Base-by-base conservation (phyloP, 2,113 vertebrate species). In the Seriola rivoliana region DNA sequence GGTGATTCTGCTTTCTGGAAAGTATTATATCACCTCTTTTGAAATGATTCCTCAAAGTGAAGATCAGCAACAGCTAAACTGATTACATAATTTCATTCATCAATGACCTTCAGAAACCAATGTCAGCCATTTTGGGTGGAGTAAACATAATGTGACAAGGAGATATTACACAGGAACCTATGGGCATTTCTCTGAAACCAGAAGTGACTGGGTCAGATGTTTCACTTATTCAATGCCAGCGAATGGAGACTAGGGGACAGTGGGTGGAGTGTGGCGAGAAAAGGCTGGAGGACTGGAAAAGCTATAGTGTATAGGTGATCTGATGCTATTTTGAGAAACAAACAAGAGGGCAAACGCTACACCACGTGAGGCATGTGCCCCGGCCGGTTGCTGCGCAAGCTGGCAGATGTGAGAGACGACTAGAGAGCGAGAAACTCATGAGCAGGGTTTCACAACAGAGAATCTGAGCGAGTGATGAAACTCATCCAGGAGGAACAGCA, bases 311-410 rank as follows among this genome's bases (percentile, higher is more conserved):
- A 89, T 87, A 93, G 91, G 91, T 93, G 90, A 89, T 89, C 85
- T 78, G 82, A 70, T 38, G 89, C 88, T 96, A 96, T 96, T 96
- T 94, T 93, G 80, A 93, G 94, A 93, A 90, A 94, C 94, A 94
- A 95, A 95, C 93, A 95, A 87, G 93, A 60, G 89, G 76, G 72
- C 58, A 78, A 93, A 91, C 85, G 87, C 90, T 91, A 88, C 87
- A 92, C 94, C 93, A 85, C 58, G 83, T 91, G 87, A 92, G 85
- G 88, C 92, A 88, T 91, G 90, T 87, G 87, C 79, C 75, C 80
- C 38, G 36, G 62, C 11, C 0, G 8, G 82, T 87, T 90, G 81
- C 81, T 75, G 55, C 62, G 81, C 80, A 60, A 79, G 85, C 64
- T 81, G 80, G 82, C 86, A 82, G 92, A 91, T 90, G 85, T 85